These are phyloP conservation scores for Echinometra lucunter DNA, from an alignment of 53 echinoderm and acorn worm species.

Conservation along the genomic window DNA sequence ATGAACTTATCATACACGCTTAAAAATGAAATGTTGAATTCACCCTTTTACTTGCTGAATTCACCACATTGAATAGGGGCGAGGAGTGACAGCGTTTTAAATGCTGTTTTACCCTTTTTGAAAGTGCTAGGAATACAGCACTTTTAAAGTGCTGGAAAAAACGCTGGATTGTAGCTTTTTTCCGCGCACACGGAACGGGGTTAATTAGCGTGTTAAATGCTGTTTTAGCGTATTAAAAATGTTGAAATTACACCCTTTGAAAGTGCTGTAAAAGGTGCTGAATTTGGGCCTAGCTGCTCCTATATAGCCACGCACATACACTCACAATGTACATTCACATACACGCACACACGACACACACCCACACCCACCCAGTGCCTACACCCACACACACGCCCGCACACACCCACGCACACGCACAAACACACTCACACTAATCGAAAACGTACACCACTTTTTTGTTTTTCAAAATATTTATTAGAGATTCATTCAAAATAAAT, in stretches of 20 bases:
- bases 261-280: constrained; percentile 4
- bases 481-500: constrained; percentile 43
- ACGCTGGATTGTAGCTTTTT: constrained; percentile 43
- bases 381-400: no score
- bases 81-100: constrained; percentile 59
- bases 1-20: no score
- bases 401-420: no score
- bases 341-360: background rate
- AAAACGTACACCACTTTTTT: background rate
- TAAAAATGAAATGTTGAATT: no score
- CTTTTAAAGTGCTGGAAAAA: constrained; percentile 1
- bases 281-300: background rate
- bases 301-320: background rate
- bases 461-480: background rate
- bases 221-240: background rate
- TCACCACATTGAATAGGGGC: constrained; percentile 11
- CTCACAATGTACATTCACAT: background rate
- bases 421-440: background rate
- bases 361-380: no score
- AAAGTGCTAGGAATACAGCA: constrained; percentile 11
- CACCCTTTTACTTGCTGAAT: background rate
- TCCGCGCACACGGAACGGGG: background rate
- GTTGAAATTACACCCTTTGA: background rate
- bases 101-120: constrained; percentile 37
- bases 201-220: background rate